A percentile compares a stretch with the other conserved stretches of the same genome.
These are phyloP conservation scores for Lysandra bellargus DNA, from an alignment of 2,888 invertebrate genomes.

Conservation along the genomic window DNA sequence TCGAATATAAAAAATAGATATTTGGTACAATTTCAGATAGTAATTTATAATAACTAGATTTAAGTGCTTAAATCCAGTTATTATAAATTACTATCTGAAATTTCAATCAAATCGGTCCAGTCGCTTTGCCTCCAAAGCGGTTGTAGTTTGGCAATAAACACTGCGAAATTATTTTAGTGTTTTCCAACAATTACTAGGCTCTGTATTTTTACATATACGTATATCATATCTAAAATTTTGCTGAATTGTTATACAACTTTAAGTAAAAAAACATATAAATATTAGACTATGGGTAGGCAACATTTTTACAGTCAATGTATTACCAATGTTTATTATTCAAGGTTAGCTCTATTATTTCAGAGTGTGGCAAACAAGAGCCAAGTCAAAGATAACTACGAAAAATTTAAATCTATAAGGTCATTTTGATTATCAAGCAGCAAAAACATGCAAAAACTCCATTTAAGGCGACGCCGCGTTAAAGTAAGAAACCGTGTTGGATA, in stretches of 20 bases:
- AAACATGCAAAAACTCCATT: background rate
- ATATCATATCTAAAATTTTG: too few species aligned
- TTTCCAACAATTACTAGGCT: background rate
- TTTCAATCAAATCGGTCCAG: background rate
- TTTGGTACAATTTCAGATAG: too few species aligned
- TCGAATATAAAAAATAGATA: too few species aligned
- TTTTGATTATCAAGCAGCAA: background rate
- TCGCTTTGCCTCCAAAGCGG: background rate
- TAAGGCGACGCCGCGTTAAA: too few species aligned
- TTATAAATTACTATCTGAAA: too few species aligned
- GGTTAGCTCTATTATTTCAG: conserved; percentile 4
- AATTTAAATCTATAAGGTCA: background rate
- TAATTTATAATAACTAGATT: too few species aligned
- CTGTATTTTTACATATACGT: too few species aligned
- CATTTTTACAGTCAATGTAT: background rate
- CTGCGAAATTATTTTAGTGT: background rate
- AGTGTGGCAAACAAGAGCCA: background rate
- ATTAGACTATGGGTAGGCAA: background rate
- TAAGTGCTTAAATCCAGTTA: too few species aligned
- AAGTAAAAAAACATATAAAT: background rate
- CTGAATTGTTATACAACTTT: background rate
- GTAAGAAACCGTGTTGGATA: too few species aligned
- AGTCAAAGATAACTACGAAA: background rate
- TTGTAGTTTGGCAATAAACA: background rate
- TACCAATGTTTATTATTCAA: conserved; percentile 2